A percentile compares a stretch with the other conserved stretches of the same genome.
Conservation (phyloP, 2,797 vertebrate species). For the Todus mexicanus region DNA sequence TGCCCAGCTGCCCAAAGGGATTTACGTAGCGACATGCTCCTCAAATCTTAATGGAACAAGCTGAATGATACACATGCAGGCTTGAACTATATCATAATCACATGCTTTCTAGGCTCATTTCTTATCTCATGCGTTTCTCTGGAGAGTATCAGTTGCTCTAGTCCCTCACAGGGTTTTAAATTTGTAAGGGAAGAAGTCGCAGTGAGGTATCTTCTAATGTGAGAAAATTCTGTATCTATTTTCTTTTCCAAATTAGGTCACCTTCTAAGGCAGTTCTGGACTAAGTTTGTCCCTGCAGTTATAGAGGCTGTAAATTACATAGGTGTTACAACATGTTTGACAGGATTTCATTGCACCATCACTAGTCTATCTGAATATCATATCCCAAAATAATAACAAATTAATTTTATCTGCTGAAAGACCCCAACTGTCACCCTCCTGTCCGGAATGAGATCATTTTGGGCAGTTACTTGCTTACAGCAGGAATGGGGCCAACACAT, state of each 20-base stretch:
- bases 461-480: background rate
- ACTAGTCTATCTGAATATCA: background rate
- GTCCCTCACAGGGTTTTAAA: conserved; percentile 2
- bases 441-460: conserved; percentile 35
- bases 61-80: conserved; percentile 11
- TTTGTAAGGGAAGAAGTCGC: conserved; percentile 28
- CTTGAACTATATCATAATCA: conserved; percentile 57
- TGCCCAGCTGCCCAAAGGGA: conserved; percentile 62
- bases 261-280: conserved; percentile 40
- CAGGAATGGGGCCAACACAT: conserved; percentile 2
- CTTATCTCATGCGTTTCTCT: conserved; percentile 49
- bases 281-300: conserved; percentile 5
- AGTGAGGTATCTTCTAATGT: conserved; percentile 20
- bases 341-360: conserved; percentile 19
- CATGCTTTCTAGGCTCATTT: conserved; percentile 46
- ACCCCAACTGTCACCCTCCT: conserved; percentile 34
- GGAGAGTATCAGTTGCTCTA: conserved; percentile 51
- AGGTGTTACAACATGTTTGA: conserved; percentile 29
- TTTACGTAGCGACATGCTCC: conserved; percentile 43
- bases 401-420: conserved; percentile 52
- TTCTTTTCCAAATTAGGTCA: conserved; percentile 60
- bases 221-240: conserved; percentile 37
- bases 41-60: conserved; percentile 41
- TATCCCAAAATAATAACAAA: conserved; percentile 36
- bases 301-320: conserved; percentile 21